A percentile compares a stretch with the other conserved stretches of the same genome.
Conservation (phyloP, 2,797 vertebrate species). For the Choloepus didactylus region DNA sequence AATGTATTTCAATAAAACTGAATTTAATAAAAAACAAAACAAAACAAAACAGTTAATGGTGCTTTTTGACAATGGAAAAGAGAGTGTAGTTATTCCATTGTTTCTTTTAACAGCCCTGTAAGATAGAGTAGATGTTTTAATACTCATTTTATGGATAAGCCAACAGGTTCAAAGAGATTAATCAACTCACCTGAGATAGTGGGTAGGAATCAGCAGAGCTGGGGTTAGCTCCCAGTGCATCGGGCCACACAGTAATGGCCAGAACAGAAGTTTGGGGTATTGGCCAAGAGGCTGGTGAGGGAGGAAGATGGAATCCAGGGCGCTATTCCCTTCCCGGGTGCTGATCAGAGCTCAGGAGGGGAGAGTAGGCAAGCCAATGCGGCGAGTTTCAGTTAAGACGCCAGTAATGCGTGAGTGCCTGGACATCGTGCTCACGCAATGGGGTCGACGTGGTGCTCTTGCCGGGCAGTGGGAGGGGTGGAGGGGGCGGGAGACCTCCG, state of each 20-base stretch:
- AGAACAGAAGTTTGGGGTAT: not conserved
- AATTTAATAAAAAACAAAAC: no score
- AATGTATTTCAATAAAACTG: no score
- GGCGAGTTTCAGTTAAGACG: not conserved
- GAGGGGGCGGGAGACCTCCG: not conserved
- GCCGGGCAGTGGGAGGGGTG: no score
- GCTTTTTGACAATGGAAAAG: not conserved
- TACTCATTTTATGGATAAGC: not conserved
- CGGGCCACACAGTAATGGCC: rapidly evolving
- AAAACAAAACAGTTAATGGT: not conserved
- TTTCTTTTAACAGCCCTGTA: not conserved
- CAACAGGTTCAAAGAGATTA: not conserved
- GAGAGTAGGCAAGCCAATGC: not conserved
- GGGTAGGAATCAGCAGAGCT: not conserved
- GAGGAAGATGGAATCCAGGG: not conserved
- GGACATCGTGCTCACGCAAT: rapidly evolving
- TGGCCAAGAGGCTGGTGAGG: not conserved
- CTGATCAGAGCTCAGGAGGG: not conserved
- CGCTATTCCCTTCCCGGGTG: not conserved
- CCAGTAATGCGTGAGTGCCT: no score
- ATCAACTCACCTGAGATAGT: not conserved
- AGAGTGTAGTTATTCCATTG: not conserved
- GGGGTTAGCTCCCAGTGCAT: not conserved
- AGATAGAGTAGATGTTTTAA: not conserved
- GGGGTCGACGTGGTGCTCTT: not conserved